Percentiles rank a stretch among this genome's conserved stretches.
These are phyloP conservation scores for Micrastur ruficollis DNA, from an alignment of 2,797 vertebrate species.

Conservation along the genomic window DNA sequence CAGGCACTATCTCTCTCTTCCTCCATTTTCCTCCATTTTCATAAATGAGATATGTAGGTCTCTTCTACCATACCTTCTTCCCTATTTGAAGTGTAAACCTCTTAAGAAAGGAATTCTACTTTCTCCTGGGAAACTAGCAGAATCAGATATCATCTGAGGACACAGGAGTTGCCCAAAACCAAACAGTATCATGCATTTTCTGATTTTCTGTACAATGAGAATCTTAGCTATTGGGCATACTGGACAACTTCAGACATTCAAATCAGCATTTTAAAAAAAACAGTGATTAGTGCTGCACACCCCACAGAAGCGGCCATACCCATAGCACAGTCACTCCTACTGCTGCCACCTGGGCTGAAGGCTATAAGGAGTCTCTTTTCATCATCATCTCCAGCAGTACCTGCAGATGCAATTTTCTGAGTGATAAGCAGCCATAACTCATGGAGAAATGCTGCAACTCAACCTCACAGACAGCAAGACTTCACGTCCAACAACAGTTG, in stretches of 20 bases:
- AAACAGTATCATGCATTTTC: not conserved
- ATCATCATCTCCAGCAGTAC: not conserved
- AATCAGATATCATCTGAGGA: not conserved
- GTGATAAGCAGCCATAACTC: not conserved
- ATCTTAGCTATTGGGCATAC: not conserved
- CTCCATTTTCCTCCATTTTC: not conserved
- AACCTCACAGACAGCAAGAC: not conserved
- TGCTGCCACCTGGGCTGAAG: not conserved
- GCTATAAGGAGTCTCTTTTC: not conserved
- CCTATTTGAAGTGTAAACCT: not conserved
- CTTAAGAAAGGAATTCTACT: not conserved
- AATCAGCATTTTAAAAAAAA: not conserved
- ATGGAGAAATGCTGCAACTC: not conserved
- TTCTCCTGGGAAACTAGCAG: not conserved
- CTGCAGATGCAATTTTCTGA: not conserved
- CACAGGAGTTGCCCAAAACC: not conserved
- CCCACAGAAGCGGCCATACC: not conserved
- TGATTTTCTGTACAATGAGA: not conserved
- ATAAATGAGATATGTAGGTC: not conserved
- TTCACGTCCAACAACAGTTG: not conserved
- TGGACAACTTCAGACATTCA: not conserved
- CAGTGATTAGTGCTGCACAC: not conserved
- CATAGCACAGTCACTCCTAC: not conserved
- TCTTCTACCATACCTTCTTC: not conserved
- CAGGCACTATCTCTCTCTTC: not conserved